Evolutionary conservation across 2,888 invertebrate genomes (phyloP), one percentile per base, ranked within the genome.

Genomic region (Seira sanloemensis): DNA sequence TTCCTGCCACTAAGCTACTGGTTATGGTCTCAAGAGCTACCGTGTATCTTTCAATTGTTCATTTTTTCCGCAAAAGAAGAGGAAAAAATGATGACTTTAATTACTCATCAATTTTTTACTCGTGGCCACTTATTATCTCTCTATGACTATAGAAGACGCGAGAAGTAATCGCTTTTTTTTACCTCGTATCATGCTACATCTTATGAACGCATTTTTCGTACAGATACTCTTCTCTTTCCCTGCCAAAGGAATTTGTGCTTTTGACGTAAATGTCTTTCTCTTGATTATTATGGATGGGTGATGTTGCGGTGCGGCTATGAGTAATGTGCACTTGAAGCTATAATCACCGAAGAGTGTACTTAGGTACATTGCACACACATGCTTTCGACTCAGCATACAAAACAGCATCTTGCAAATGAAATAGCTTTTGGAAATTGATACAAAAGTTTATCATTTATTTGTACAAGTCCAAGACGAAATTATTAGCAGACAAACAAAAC

Each of bases 121-220:
- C 50, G 50, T 50, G 50, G 50, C 50, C n/a, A 50, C 50, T 50
- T 50, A 50, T 50, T 50, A 50, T 50, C 50, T 50, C 50, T 50
- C 16, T 50, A 7, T 50, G 50, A 50, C n/a, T n/a, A n/a, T n/a
- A n/a, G n/a, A n/a, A n/a, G 50, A 7, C 50, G 50, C 12, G n/a
- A 50, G 2, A 50, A 50, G 50, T 50, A 50, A 50, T 50, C 50
- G n/a, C 50, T 4, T 50, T 50, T 50, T 50, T 50, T 50, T 16
- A 50, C 37, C 12, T 37, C 50, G 50, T 16, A 50, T 7, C 50
- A 50, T 50, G 50, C 50, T 50, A n/a, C 37, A 37, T 37, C 50
- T 12, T 50, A n/a, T 50, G 2, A n/a, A n/a, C 50, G 16, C 16
- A 7, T 50, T 50, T 50, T 50, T n/a, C 16, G 50, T 7, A 1